These are phyloP conservation scores for Colletes latitarsis DNA, from an alignment of 1,140 invertebrate species.

Conservation along the genomic window DNA sequence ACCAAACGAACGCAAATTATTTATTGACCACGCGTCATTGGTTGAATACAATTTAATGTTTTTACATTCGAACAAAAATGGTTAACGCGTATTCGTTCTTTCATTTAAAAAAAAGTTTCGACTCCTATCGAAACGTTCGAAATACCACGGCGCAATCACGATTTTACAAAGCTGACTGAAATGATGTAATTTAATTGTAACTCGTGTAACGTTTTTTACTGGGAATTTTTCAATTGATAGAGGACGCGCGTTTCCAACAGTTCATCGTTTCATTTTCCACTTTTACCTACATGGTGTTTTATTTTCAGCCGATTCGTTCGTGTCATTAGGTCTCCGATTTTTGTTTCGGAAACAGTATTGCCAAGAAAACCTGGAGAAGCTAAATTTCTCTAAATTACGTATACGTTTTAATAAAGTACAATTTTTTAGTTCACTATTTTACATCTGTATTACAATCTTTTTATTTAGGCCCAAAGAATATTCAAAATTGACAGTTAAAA, in stretches of 20 bases:
- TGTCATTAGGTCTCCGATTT: background rate
- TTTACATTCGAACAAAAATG: background rate
- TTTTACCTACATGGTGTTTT: background rate
- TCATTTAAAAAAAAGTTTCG: background rate
- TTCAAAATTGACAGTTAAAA: too few species aligned
- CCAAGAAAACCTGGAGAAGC: too few species aligned
- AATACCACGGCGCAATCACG: background rate
- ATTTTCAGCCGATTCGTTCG: background rate
- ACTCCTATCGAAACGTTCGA: background rate
- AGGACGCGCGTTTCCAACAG: background rate
- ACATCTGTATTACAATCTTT: too few species aligned
- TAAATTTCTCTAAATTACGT: too few species aligned
- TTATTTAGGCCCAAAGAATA: too few species aligned
- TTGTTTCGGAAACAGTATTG: too few species aligned
- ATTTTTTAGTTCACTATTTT: too few species aligned
- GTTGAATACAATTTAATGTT: background rate
- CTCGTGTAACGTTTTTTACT: background rate
- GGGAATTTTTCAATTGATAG: background rate
- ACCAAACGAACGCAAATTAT: too few species aligned
- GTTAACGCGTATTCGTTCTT: background rate
- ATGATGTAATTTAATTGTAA: background rate
- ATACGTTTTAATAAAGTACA: too few species aligned
- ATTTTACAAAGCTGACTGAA: background rate
- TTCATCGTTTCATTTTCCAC: constrained; percentile 1
- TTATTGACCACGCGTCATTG: too few species aligned